Base-by-base conservation (phyloP, 1,140 invertebrate species). In the Drosophila aff. region DNA sequence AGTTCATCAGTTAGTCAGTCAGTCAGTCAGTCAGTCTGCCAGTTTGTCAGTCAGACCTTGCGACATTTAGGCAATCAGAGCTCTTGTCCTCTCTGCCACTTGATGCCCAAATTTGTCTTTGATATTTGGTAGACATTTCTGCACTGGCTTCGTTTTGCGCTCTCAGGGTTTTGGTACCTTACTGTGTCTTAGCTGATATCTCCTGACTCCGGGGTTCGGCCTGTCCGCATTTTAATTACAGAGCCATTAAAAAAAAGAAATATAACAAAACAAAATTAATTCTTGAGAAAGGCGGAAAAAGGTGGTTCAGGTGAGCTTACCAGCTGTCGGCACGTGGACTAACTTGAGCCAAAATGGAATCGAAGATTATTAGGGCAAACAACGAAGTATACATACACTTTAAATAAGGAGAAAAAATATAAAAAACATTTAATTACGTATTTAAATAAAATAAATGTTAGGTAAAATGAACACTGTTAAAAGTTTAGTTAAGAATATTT, bases 151-250 rank as follows among this genome's bases (percentile, higher is more conserved):
- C 67, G 44, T 28, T 28, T 55, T 50, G 46, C 57, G 43, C 41
- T 47, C 57, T 31, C 23, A 26, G 41, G 18, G 41, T 23, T 36
- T n/a, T 26, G 28, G 11, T 26, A 46, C 31, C 55, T 15, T 53
- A 58, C 16, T 41, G 36, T 23, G 15, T 21, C 23, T 33, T 13
- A 31, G 55, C 33, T 38, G 13, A 46, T 46, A 38, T 23, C 41
- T 58, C 10, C 28, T 26, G 23, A 16, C 15, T 28, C 8, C 3
- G 15, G 28, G n/a, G 2, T 50, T 49, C 16, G 33, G 23, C 23
- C 55, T 65, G 71, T 76, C 82, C 67, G 71, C 71, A 79, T 86
- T 86, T 87, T 86, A 86, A 86, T 86, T 86, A 87, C 79, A 76
- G 43, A 67, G 64, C 53, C 71, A 82, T 82, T 82, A 74, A 76